Base-by-base conservation (phyloP, 2,888 invertebrate species). In the Cartodere bifasciata region DNA sequence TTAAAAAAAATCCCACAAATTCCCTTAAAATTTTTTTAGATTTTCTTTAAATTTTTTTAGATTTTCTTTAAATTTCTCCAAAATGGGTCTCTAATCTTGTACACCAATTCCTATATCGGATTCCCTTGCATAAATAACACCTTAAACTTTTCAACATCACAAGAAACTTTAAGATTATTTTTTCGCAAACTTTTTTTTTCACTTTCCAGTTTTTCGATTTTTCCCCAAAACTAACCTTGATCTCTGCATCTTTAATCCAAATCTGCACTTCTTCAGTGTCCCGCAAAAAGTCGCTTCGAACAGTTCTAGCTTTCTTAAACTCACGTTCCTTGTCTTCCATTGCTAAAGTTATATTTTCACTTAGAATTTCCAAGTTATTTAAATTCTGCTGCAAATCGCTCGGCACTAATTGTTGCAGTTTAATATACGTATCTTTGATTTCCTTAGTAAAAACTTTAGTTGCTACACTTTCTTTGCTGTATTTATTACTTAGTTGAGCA, bases 281-380 rank as follows among this genome's bases (percentile, higher is more conserved):
- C 14, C 67, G 63, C 26, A 76, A 60, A 58, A 87, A 90, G 44
- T 90, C 88, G 29, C 75, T 71, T 34, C 87, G 73, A 34, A 82
- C 70, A 10, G 84, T 83, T 48, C 78, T 74, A 13, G 88, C 90
- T 40, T 86, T 76, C 57, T 86, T 85, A 63, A 83, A 81, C 57
- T 87, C 86, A 55, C 83, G 72, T 51, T 81, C 78, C 58, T 86
- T 86, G 52, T 85, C 84, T 52, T 87, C 88, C 82, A 90, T 83
- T 28, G 74, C 73, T 47, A 76, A 77, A 30, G 73, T 69, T 32
- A 85, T 67, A 39, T 78, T 74, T 60, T 91, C 90, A 28, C 81
- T 72, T 32, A 82, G 67, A 43, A 90, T 62, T 61, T 90, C 90
- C 50, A 90, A 66, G 39, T 79, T 72, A 28, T 84, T 85, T 44